Percentiles rank a stretch among this genome's conserved stretches.
phyloP scores from a whole-genome alignment of 2,888 invertebrate genomes.

The Eilema griseolum region DNA sequence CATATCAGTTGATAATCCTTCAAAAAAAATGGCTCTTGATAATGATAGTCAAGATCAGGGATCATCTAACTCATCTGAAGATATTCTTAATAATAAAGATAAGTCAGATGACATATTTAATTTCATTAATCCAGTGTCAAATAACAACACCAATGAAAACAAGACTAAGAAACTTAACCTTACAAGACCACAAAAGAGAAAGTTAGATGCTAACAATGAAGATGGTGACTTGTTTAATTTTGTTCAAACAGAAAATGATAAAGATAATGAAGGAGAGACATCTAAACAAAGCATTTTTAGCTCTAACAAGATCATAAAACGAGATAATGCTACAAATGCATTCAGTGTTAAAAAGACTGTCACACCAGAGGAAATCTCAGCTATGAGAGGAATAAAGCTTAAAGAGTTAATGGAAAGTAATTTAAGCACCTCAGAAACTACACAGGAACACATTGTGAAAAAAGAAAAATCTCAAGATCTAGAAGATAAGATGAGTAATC shows the following conservation, averaged over 20 bases:
- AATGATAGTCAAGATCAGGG: conserved; percentile 46
- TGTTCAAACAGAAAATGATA: conserved; percentile 61
- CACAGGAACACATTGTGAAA: conserved; percentile 56
- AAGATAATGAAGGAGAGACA: conserved; percentile 33
- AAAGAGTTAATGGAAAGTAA: conserved; percentile 70
- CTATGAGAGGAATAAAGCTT: conserved; percentile 74
- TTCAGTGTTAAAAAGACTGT: conserved; percentile 32
- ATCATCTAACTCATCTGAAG: conserved; percentile 21
- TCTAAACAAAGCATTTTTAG: conserved; percentile 55
- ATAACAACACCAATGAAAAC: conserved; percentile 42
- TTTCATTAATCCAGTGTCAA: conserved; percentile 62
- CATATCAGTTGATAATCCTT: conserved; percentile 53
- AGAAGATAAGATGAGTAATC: conserved; percentile 69
- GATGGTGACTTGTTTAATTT: conserved; percentile 80
- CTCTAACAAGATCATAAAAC: conserved; percentile 36
- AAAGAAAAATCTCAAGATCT: conserved; percentile 68
- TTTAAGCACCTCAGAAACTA: conserved; percentile 44
- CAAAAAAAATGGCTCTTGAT: conserved; percentile 68
- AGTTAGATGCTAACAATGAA: conserved; percentile 63
- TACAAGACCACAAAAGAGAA: conserved; percentile 71
- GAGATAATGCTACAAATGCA: conserved; percentile 35
- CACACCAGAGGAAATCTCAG: conserved; percentile 60
- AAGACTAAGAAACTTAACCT: conserved; percentile 69
- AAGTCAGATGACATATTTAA: conserved; percentile 69
- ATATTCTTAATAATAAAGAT: conserved; percentile 21